A percentile compares a stretch with the other conserved stretches of the same genome.
Evolutionary conservation across 2,113 vertebrate genomes (phyloP).

Genomic region (Crocuta crocuta): DNA sequence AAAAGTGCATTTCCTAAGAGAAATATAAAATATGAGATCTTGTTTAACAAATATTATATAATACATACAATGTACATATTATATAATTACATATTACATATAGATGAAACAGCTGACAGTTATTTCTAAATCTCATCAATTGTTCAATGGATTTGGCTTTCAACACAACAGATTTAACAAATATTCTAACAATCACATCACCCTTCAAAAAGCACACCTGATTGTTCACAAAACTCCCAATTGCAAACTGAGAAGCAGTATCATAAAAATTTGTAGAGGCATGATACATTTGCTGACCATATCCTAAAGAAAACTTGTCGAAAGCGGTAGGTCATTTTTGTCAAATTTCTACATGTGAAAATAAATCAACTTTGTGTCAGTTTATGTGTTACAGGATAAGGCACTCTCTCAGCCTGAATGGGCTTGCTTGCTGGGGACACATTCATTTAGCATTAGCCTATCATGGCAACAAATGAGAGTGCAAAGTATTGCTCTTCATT

Average conservation of each 20-base stretch:
- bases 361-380: constrained; percentile 68
- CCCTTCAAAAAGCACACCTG: constrained; percentile 77
- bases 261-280: constrained; percentile 79
- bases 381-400: constrained; percentile 66
- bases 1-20: constrained; percentile 68
- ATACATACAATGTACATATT: constrained; percentile 55
- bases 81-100: constrained; percentile 71
- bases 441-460: constrained; percentile 50
- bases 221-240: constrained; percentile 75
- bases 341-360: constrained; percentile 78
- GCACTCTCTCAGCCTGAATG: constrained; percentile 74
- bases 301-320: constrained; percentile 68
- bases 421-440: not conserved
- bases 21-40: constrained; percentile 62
- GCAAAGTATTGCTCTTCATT: constrained; percentile 78
- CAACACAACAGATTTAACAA: constrained; percentile 75
- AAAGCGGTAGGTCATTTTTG: constrained; percentile 55
- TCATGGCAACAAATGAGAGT: constrained; percentile 61
- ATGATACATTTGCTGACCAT: constrained; percentile 79
- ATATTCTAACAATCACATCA: constrained; percentile 72
- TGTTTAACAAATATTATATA: constrained; percentile 51
- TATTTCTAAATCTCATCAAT: constrained; percentile 77
- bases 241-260: constrained; percentile 76
- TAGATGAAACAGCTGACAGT: constrained; percentile 69
- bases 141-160: constrained; percentile 79